Evolutionary conservation across 1,140 invertebrate species (phyloP), one percentile per base, ranked within the genome.

Genomic region (Drosophila ohnishii): DNA sequence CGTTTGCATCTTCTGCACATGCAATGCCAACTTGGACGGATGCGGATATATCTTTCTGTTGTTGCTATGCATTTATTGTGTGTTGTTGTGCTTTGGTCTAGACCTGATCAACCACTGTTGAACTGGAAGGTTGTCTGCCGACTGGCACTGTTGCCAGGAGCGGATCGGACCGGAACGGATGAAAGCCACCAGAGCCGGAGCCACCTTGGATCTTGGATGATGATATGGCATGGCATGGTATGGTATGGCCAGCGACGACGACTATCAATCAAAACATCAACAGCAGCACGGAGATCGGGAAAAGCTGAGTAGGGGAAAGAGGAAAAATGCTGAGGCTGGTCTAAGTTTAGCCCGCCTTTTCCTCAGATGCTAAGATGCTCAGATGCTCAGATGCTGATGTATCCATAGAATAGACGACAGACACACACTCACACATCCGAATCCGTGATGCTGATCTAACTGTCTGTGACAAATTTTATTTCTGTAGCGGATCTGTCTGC

Each of bases 401-500:
- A 70, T 71, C 67, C 64, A 57, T 44, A 70, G 64, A 70, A 58
- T 22, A 63, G 58, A 62, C 60, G 19, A 35, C 40, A 62, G 39
- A 42, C 47, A 42, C 73, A 60, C 74, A 44, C 53, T 42, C 75
- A 62, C 72, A 55, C 34, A 55, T 1, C 19, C 34, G 34, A 37
- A 25, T 48, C 65, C 58, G 74, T 75, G 59, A 51, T 67, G 78
- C 65, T 86, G 83, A 87, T 86, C 83, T 87, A 86, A 86, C 83
- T 79, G 83, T 86, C 83, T 87, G 83, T 83, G 83, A 86, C 83
- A 86, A 86, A 86, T 86, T 87, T 86, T 86, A 86, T 86, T 86
- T 86, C 75, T 86, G 83, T 86, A 80, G 80, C 80, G 72, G 81
- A 84, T 84, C 80, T 78, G 70, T 78, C 80, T 82, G 82, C 53